These are phyloP conservation scores for Poeciliopsis infans DNA, from an alignment of 2,797 vertebrate genomes.

Conservation along the genomic window DNA sequence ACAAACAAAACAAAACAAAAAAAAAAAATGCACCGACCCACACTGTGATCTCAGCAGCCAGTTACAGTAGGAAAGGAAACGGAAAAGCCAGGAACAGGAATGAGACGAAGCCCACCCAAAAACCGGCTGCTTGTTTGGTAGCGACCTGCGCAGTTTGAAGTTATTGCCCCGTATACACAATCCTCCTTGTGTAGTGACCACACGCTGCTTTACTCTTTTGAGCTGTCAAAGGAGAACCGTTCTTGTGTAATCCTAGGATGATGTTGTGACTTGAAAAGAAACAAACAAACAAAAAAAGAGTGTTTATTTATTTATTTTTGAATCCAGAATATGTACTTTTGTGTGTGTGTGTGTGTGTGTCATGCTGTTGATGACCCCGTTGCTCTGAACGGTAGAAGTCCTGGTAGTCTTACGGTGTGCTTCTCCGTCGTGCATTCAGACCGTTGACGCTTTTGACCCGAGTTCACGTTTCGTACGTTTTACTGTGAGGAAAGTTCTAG, in stretches of 20 bases:
- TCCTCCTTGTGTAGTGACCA: constrained; percentile 70
- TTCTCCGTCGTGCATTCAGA: constrained; percentile 80
- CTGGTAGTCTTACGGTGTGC: constrained; percentile 84
- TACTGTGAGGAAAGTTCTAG: constrained; percentile 80
- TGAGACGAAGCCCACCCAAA: neutral
- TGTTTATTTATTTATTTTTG: constrained; percentile 76
- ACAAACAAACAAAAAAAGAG: constrained; percentile 32
- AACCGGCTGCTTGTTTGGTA: constrained; percentile 22
- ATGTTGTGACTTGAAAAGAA: constrained; percentile 59
- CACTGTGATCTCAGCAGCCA: constrained; percentile 81
- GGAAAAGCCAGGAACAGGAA: neutral
- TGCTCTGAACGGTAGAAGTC: constrained; percentile 80
- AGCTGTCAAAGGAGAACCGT: constrained; percentile 62
- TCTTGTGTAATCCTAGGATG: constrained; percentile 68
- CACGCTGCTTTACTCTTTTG: constrained; percentile 76
- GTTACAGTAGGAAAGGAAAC: constrained; percentile 30
- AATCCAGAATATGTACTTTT: constrained; percentile 80
- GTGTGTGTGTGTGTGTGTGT: constrained; percentile 79
- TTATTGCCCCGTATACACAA: constrained; percentile 61
- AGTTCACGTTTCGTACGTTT: constrained; percentile 78
- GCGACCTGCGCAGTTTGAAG: constrained; percentile 47
- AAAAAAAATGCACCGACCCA: constrained; percentile 71
- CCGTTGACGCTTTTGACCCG: constrained; percentile 80
- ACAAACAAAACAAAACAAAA: constrained; percentile 3
- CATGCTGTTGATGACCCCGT: constrained; percentile 83